Base-by-base conservation (phyloP, 2,797 vertebrate species). In the Melanotaenia boesemani region DNA sequence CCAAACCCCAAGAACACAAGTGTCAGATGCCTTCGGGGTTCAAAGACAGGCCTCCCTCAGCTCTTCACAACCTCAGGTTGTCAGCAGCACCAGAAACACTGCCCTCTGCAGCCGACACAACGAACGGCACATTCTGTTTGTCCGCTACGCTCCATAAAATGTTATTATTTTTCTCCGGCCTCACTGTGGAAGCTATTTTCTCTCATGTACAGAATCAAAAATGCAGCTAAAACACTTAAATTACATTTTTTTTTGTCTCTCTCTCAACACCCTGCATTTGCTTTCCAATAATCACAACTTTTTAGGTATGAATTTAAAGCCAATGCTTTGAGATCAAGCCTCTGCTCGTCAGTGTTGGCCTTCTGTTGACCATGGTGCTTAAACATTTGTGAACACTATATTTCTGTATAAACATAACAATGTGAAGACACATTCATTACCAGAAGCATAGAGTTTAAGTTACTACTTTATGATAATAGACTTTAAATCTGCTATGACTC, bases 61-160 rank as follows among this genome's bases (percentile, higher is more conserved):
- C 41, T 77, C 75, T 37, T 67, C 75, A 36, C 64, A 67, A 15
- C 62, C 66, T 37, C 79, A 60, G 28, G 60, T 68, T 63, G 30
- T 70, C 65, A 78, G 64, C 13, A 24, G 48, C 54, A 56, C 73
- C n/a, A 78, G 69, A 18, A 72, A 64, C 6, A 2, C 64, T 0
- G 34, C 54, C 8, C 64, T 54, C 74, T 82, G 70, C 64, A 73
- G 70, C 66, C 65, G 1, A 3, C 75, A 74, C 59, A 86, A 44
- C n/a, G 76, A 85, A 22, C 56, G 5, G 15, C 84, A 71, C 46
- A 65, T 82, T 11, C 72, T 93, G 5, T 75, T 89, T 22, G 92
- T 92, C 37, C 86, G 89, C 79, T 93, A 90, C 80, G 89, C 80
- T 9, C 88, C 90, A 18, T 90, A 86, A 34, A 30, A n/a, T 6